Evolutionary conservation across 2,888 invertebrate species (phyloP).

Genomic region (Tenthredo mesomela): DNA sequence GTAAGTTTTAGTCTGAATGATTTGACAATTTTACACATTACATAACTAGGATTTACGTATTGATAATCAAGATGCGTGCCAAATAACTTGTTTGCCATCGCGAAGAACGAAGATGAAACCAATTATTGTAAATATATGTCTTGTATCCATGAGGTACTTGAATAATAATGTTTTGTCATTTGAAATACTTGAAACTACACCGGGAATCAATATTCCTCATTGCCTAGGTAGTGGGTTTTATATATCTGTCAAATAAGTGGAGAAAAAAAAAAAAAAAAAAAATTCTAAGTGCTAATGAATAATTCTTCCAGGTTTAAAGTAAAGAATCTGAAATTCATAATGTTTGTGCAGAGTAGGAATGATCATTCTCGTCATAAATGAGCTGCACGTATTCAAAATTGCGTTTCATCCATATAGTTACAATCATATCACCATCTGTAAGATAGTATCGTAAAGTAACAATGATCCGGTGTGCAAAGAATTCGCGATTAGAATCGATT

Average conservation of each 20-base stretch:
- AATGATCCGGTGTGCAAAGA: background rate
- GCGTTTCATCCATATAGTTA: background rate
- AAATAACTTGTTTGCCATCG: background rate
- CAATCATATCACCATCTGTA: background rate
- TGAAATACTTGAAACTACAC: background rate
- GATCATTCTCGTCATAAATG: background rate
- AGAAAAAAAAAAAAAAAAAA: background rate
- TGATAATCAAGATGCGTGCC: background rate
- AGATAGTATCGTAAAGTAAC: background rate
- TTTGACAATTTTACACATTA: slow-evolving; percentile 40
- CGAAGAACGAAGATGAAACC: background rate
- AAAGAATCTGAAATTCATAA: background rate
- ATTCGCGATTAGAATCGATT: background rate
- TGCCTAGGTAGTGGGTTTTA: background rate
- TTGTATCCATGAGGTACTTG: background rate
- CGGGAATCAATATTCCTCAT: background rate
- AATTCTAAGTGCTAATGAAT: background rate
- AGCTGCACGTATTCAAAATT: background rate
- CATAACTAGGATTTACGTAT: background rate
- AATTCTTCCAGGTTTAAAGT: background rate
- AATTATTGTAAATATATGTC: slow-evolving; percentile 4
- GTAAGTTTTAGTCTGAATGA: slow-evolving; percentile 77
- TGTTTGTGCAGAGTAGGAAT: background rate
- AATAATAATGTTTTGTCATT: background rate
- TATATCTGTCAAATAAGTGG: background rate